phyloP scores from a whole-genome alignment of 2,797 vertebrate species.

The Eptatretus atami region DNA sequence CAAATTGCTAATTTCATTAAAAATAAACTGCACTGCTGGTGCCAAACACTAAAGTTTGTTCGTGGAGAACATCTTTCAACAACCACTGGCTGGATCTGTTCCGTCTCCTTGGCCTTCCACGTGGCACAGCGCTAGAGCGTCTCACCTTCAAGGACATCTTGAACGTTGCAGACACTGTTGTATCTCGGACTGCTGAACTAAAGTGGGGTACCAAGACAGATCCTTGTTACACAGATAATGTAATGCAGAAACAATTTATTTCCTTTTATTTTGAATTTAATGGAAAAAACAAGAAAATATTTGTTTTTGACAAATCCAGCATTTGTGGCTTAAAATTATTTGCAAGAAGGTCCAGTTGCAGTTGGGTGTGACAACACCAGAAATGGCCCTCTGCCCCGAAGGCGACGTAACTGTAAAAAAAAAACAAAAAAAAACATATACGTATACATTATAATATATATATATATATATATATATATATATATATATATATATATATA shows the following conservation, averaged over 20 bases:
- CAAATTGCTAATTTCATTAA: background rate
- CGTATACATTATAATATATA: too few relatives aligned
- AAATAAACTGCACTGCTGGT: constrained; percentile 17
- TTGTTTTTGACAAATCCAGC: too few relatives aligned
- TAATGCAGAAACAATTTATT: background rate
- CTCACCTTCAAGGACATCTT: constrained; percentile 56
- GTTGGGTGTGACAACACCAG: too few relatives aligned
- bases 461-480: too few relatives aligned
- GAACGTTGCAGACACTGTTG: constrained; percentile 29
- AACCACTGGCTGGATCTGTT: constrained; percentile 92
- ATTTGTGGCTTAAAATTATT: too few relatives aligned
- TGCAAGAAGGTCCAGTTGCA: too few relatives aligned
- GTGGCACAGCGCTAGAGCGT: constrained; percentile 53
- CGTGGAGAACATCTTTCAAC: constrained; percentile 70
- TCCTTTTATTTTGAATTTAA: too few relatives aligned
- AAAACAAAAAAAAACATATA: too few relatives aligned
- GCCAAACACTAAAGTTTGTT: constrained; percentile 60
- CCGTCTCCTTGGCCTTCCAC: constrained; percentile 50
- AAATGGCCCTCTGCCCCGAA: too few relatives aligned
- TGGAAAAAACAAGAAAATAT: too few relatives aligned
- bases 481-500: too few relatives aligned
- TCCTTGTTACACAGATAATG: background rate
- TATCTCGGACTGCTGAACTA: constrained; percentile 43
- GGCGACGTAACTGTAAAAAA: too few relatives aligned
- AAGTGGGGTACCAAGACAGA: constrained; percentile 25